phyloP scores from a whole-genome alignment of 2,113 vertebrate species.

The Coreoperca whiteheadi region DNA sequence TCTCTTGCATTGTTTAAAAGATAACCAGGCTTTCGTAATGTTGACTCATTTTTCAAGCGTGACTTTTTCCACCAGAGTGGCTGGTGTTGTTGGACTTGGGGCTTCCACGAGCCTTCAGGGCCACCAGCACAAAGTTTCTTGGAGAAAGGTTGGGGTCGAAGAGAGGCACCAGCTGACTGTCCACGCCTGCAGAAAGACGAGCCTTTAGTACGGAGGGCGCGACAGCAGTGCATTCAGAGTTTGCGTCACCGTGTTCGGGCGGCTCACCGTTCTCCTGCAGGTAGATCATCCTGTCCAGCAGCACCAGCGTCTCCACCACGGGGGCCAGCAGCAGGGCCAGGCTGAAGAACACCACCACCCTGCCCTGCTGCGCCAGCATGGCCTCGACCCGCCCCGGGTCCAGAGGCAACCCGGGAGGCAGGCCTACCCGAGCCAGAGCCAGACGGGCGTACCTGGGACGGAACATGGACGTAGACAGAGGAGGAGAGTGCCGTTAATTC shows the following conservation, averaged over 20 bases:
- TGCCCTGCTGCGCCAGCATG: constrained; percentile 86
- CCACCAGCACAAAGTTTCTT: constrained; percentile 92
- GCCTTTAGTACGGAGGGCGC: background rate
- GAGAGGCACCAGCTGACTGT: constrained; percentile 89
- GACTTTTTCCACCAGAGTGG: background rate
- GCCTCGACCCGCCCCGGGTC: constrained; percentile 69
- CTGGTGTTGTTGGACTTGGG: background rate
- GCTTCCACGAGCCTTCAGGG: constrained; percentile 65
- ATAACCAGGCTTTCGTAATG: no score
- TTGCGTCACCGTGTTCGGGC: background rate
- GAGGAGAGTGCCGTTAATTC: background rate
- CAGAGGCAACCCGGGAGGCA: constrained; percentile 80
- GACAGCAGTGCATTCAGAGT: background rate
- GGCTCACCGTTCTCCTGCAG: constrained; percentile 91
- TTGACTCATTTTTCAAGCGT: background rate
- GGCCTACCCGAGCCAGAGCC: constrained; percentile 86
- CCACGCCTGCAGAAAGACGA: constrained; percentile 82
- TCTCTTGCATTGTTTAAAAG: background rate
- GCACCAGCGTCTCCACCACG: constrained; percentile 91
- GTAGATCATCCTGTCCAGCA: constrained; percentile 92
- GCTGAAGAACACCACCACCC: constrained; percentile 92
- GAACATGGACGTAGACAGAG: background rate
- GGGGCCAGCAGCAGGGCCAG: constrained; percentile 90
- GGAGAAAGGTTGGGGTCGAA: constrained; percentile 91
- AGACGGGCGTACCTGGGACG: constrained; percentile 86